Conservation (phyloP, 1,140 invertebrate genomes). For the Pseudomyrmex concolor region DNA sequence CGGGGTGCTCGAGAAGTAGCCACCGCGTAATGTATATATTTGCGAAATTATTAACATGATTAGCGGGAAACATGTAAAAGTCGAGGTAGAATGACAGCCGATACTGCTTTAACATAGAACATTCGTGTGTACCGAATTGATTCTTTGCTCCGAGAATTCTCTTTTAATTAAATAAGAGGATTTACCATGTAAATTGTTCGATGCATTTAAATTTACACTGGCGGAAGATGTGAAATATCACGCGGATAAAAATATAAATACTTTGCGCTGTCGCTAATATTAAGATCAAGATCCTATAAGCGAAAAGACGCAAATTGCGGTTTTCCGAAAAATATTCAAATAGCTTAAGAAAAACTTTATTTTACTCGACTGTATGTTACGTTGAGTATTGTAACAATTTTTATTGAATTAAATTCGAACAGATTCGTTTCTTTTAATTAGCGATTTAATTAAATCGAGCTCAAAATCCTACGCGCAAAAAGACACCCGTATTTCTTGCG, state of each 20-base stretch:
- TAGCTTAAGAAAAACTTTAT: too few relatives aligned
- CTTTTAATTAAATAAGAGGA: conserved; percentile 1
- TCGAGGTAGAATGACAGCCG: background rate
- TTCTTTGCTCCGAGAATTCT: background rate
- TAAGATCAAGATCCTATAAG: background rate
- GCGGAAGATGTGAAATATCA: background rate
- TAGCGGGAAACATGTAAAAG: background rate
- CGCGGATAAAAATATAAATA: background rate
- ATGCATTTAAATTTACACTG: background rate
- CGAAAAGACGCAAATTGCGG: background rate
- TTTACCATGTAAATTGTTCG: background rate
- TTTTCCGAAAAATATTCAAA: too few relatives aligned
- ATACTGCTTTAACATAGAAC: background rate
- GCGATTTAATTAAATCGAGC: background rate
- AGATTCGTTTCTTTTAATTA: background rate
- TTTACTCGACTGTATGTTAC: too few relatives aligned
- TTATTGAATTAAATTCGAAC: too few relatives aligned
- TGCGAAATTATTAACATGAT: background rate
- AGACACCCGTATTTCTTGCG: too few relatives aligned
- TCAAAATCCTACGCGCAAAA: background rate
- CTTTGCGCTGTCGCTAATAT: background rate
- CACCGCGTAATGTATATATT: background rate
- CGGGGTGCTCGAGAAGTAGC: conserved; percentile 73
- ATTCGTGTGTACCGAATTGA: conserved; percentile 1
- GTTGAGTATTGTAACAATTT: too few relatives aligned